A percentile compares a stretch with the other conserved stretches of the same genome.
phyloP scores from a whole-genome alignment of 2,797 vertebrate genomes.

The Lacerta viridis region DNA sequence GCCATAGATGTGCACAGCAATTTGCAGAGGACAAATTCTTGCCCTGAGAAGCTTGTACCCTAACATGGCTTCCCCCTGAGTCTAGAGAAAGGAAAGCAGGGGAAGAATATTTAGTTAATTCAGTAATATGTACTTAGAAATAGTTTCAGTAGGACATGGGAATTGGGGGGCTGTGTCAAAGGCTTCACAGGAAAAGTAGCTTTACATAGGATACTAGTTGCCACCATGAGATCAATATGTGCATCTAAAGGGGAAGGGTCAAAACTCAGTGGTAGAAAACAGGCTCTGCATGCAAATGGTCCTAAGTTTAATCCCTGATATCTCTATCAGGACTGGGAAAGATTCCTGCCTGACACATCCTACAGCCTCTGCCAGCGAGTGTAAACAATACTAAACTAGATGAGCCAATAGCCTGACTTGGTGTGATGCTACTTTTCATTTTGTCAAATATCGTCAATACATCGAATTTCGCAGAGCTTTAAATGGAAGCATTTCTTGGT shows the following conservation, averaged over 20 bases:
- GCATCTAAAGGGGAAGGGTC: too few species aligned
- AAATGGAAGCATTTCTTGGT: background rate
- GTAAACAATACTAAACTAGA: too few species aligned
- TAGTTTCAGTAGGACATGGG: background rate
- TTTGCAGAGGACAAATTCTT: background rate
- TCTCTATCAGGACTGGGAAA: too few species aligned
- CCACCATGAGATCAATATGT: background rate
- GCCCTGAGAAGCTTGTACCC: background rate
- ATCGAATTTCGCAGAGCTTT: background rate
- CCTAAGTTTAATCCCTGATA: too few species aligned
- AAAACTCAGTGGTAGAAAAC: too few species aligned
- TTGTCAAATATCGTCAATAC: too few species aligned
- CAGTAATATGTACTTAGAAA: background rate
- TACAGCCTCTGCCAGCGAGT: too few species aligned
- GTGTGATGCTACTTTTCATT: too few species aligned
- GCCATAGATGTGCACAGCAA: background rate
- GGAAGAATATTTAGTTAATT: background rate
- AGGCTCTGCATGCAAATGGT: too few species aligned
- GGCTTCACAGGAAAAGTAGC: background rate
- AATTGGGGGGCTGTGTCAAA: background rate
- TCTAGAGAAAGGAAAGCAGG: background rate
- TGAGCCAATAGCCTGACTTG: too few species aligned
- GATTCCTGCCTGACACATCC: too few species aligned
- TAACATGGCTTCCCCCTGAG: too few species aligned
- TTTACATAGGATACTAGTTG: background rate